Percentiles rank a stretch among this genome's conserved stretches.
phyloP scores from a whole-genome alignment of 1,140 invertebrate species.

The Maniola jurtina region DNA sequence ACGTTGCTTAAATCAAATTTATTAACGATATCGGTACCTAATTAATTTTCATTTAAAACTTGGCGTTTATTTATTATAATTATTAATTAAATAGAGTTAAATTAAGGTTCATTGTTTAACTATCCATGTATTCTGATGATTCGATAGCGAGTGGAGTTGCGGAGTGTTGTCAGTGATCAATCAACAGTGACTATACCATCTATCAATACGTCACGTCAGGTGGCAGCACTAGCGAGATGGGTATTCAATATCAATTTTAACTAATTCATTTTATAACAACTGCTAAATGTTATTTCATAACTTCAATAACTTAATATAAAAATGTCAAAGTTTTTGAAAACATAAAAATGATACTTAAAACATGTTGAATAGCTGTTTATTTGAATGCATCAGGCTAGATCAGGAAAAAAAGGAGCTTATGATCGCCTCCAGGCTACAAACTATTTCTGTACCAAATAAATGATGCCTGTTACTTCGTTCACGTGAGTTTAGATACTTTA shows the following conservation, averaged over 20 bases:
- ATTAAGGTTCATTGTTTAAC: background rate
- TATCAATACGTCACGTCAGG: conserved; percentile 74
- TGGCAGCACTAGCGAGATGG: conserved; percentile 62
- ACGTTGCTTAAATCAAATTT: too few relatives aligned
- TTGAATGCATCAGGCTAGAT: too few relatives aligned
- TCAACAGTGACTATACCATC: conserved; percentile 67
- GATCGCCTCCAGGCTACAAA: too few relatives aligned
- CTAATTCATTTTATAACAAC: conserved; percentile 13
- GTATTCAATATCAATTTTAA: conserved; percentile 62
- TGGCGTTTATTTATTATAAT: background rate
- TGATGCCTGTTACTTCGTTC: too few relatives aligned
- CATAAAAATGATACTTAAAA: background rate
- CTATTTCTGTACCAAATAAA: too few relatives aligned
- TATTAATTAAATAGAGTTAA: background rate
- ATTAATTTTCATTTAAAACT: too few relatives aligned
- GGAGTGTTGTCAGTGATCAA: conserved; percentile 65
- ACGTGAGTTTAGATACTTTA: too few relatives aligned
- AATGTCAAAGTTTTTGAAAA: background rate
- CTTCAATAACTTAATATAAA: background rate
- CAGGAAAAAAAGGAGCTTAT: too few relatives aligned
- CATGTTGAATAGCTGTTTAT: too few relatives aligned
- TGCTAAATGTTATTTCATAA: background rate
- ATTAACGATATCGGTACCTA: too few relatives aligned
- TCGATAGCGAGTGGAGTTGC: conserved; percentile 44
- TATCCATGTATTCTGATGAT: conserved; percentile 36